phyloP scores from a whole-genome alignment of 2,113 vertebrate genomes.

The Phasianus colchicus region DNA sequence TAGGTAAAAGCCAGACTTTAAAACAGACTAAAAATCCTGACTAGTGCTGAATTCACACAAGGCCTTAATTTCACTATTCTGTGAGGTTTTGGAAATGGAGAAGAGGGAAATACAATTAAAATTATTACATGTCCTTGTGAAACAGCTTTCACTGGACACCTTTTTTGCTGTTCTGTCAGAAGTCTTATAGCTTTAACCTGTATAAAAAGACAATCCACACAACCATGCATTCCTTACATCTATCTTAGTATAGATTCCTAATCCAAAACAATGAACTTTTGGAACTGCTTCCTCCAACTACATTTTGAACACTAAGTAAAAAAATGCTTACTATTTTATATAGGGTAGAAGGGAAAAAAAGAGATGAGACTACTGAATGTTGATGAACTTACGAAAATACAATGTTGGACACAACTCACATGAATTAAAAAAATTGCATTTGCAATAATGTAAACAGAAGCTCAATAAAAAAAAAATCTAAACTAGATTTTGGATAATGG shows the following conservation, averaged over 20 bases:
- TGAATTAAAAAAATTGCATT: neutral
- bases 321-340: neutral
- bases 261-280: neutral
- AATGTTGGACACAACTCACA: neutral
- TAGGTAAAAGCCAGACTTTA: neutral
- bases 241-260: neutral
- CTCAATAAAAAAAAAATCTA: neutral
- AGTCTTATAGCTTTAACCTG: neutral
- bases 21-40: neutral
- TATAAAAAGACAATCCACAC: neutral
- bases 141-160: neutral
- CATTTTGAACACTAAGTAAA: neutral
- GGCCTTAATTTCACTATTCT: neutral
- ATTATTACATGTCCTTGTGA: neutral
- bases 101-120: neutral
- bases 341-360: neutral
- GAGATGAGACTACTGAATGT: neutral
- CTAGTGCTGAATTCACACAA: neutral
- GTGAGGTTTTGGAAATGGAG: neutral
- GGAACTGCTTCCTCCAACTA: neutral
- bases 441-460: neutral
- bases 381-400: neutral
- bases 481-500: neutral
- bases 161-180: neutral
- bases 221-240: neutral